Conservation (phyloP, 2,797 vertebrate genomes). For the Crenichthys baileyi region DNA sequence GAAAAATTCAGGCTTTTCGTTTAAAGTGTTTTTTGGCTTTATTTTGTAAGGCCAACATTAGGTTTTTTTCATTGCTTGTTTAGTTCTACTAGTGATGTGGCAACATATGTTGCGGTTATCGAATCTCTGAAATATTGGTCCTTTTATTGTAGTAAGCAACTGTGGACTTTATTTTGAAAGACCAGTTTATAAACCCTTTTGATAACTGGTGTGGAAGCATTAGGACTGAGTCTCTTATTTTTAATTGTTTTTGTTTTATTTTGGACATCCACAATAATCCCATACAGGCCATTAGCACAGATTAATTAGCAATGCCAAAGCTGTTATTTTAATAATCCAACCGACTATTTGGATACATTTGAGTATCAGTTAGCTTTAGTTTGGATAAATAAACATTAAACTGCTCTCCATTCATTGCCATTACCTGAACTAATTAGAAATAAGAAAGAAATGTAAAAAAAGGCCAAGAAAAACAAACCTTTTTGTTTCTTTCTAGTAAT, state of each 20-base stretch:
- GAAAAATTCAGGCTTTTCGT: not conserved
- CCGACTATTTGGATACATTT: not conserved
- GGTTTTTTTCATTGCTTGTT: not conserved
- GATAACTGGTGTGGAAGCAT: no score
- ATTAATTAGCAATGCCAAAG: not conserved
- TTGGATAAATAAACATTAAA: not conserved
- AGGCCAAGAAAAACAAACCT: not conserved
- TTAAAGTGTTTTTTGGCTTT: no score
- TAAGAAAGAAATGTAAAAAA: not conserved
- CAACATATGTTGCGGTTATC: not conserved
- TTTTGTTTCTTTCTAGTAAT: not conserved
- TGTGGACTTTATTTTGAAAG: not conserved
- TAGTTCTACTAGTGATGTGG: not conserved
- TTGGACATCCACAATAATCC: not conserved
- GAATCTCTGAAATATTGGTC: not conserved
- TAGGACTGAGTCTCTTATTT: not conserved
- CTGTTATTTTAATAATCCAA: not conserved
- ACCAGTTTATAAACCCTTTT: not conserved
- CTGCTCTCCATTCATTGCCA: not conserved
- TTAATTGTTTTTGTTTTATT: not conserved
- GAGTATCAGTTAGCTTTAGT: not conserved
- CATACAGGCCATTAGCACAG: not conserved
- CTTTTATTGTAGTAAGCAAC: not conserved
- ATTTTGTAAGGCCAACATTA: not conserved
- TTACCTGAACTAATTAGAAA: not conserved